phyloP scores from a whole-genome alignment of 2,797 vertebrate genomes.

The Pantherophis vulpinus region DNA sequence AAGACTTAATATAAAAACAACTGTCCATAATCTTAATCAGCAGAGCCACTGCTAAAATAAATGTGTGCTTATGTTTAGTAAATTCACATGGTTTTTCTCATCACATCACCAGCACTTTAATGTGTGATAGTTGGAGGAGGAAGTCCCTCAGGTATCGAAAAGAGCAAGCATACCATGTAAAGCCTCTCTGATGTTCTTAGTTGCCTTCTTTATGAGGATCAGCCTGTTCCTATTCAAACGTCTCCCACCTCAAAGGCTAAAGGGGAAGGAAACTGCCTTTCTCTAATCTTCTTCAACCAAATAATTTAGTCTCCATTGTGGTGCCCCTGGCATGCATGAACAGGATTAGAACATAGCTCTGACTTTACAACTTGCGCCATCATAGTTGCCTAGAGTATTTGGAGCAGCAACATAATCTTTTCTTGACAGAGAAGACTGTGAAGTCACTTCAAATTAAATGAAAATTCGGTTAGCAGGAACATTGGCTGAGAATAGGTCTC shows the following conservation, averaged over 20 bases:
- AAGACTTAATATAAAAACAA: neutral
- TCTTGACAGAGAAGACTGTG: neutral
- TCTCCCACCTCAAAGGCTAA: constrained; percentile 5
- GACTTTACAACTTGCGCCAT: neutral
- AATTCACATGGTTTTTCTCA: neutral
- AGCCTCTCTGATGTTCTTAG: neutral
- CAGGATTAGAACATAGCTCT: neutral
- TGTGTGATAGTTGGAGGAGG: neutral
- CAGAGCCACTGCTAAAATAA: neutral
- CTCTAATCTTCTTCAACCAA: constrained; percentile 41
- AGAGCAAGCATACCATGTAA: neutral
- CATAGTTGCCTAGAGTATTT: neutral
- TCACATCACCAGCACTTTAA: neutral
- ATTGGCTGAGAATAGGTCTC: neutral
- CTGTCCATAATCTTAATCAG: neutral
- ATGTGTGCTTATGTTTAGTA: neutral
- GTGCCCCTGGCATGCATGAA: constrained; percentile 26
- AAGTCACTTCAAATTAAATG: neutral
- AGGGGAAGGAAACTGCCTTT: neutral
- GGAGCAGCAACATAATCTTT: neutral
- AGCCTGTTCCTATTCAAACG: neutral
- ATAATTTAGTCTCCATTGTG: neutral
- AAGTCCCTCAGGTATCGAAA: neutral
- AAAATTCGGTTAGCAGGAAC: neutral
- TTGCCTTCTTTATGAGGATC: neutral